These are phyloP conservation scores for Carposina sasakii DNA, from an alignment of 1,140 invertebrate genomes.

Conservation along the genomic window DNA sequence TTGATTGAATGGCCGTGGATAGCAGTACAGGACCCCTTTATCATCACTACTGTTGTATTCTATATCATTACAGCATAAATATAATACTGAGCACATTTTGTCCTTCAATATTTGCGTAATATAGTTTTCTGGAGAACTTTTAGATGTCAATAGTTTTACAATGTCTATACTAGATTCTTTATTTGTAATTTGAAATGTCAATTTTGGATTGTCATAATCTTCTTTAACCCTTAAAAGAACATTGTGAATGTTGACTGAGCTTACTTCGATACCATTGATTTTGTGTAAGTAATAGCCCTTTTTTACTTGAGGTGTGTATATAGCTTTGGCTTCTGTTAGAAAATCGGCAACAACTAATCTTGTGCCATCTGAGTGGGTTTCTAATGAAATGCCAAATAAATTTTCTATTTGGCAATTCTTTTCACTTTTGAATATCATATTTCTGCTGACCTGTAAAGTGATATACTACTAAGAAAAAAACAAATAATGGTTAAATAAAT, in stretches of 20 bases:
- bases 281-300: constrained; percentile 79
- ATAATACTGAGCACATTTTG: constrained; percentile 75
- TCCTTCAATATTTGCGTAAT: constrained; percentile 72
- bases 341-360: constrained; percentile 80
- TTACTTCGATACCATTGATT: constrained; percentile 78
- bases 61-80: constrained; percentile 75
- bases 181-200: constrained; percentile 47
- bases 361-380: constrained; percentile 76
- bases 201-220: constrained; percentile 46
- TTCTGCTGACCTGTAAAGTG: constrained; percentile 62
- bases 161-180: constrained; percentile 39
- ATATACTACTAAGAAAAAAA: no score
- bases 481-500: constrained; percentile 4
- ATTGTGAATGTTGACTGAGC: constrained; percentile 64
- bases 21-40: constrained; percentile 79
- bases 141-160: constrained; percentile 56
- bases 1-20: constrained; percentile 76
- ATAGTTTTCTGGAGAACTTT: constrained; percentile 68
- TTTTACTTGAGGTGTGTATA: constrained; percentile 77
- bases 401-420: constrained; percentile 72
- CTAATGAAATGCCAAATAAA: constrained; percentile 77
- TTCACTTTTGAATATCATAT: constrained; percentile 60
- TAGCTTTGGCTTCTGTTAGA: constrained; percentile 76
- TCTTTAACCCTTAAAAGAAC: constrained; percentile 76
- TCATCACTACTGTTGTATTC: constrained; percentile 76